These are phyloP conservation scores for Sminthurinus signatus DNA, from an alignment of 1,140 invertebrate genomes.

Conservation along the genomic window DNA sequence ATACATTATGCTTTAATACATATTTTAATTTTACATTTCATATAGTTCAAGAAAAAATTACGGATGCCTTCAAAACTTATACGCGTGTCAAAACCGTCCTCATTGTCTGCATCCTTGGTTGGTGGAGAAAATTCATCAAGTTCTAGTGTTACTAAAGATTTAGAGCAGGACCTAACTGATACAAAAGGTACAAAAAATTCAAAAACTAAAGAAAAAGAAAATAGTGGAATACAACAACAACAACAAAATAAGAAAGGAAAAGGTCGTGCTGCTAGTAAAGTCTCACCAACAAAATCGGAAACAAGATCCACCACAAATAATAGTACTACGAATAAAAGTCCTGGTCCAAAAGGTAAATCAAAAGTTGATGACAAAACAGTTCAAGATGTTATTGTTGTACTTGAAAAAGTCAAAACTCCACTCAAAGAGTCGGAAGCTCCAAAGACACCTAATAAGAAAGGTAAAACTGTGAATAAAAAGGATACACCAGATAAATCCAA, in stretches of 20 bases:
- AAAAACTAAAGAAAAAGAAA: not conserved
- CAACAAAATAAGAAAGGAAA: constrained; percentile 37
- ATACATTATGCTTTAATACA: too few relatives aligned
- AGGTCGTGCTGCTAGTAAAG: constrained; percentile 25
- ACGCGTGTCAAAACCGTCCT: constrained; percentile 55
- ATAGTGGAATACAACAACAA: too few relatives aligned
- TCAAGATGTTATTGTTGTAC: constrained; percentile 35
- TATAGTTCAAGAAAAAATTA: constrained; percentile 65
- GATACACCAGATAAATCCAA: constrained; percentile 50
- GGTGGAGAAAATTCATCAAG: constrained; percentile 16
- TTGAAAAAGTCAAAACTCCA: constrained; percentile 44
- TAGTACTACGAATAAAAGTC: constrained; percentile 15
- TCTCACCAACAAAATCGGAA: constrained; percentile 30
- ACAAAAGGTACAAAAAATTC: constrained; percentile 16
- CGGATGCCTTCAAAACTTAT: constrained; percentile 70
- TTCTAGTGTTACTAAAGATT: constrained; percentile 6
- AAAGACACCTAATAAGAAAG: constrained; percentile 48
- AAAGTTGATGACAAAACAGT: constrained; percentile 14
- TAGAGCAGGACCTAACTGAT: constrained; percentile 4
- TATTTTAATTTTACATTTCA: too few relatives aligned
- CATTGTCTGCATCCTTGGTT: constrained; percentile 27
- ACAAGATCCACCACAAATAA: constrained; percentile 30
- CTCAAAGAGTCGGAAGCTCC: constrained; percentile 46
- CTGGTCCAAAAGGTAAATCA: constrained; percentile 9
- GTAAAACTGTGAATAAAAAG: constrained; percentile 53